Conservation (phyloP, 2,888 invertebrate genomes). For the Corythucha ciliata region DNA sequence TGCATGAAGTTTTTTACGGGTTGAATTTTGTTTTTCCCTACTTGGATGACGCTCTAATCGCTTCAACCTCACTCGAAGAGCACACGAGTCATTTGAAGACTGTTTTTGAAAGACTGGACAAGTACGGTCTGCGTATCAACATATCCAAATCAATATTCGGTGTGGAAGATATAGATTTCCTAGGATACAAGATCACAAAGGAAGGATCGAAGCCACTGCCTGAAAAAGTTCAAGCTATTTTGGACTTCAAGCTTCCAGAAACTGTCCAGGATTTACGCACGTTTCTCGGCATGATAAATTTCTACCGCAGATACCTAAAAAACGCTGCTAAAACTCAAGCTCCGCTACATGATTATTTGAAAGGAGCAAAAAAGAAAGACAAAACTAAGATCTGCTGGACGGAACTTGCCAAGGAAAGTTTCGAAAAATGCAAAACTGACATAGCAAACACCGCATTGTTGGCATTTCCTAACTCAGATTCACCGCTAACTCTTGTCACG, state of each 20-base stretch:
- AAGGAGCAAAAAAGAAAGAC: conserved; percentile 28
- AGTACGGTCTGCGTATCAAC: conserved; percentile 33
- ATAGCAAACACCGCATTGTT: conserved; percentile 26
- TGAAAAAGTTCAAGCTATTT: conserved; percentile 20
- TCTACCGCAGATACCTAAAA: conserved; percentile 39
- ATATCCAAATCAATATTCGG: conserved; percentile 30
- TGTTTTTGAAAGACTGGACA: conserved; percentile 27
- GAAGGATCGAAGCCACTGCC: conserved; percentile 20
- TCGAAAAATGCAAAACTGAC: conserved; percentile 28
- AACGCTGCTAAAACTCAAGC: conserved; percentile 37
- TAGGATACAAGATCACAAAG: conserved; percentile 22
- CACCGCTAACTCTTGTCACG: conserved; percentile 23
- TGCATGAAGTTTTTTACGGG: conserved; percentile 30
- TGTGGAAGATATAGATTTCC: conserved; percentile 17
- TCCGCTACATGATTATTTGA: conserved; percentile 15
- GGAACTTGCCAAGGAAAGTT: conserved; percentile 15
- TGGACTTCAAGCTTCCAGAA: conserved; percentile 29
- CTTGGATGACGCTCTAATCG: conserved; percentile 39
- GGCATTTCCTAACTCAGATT: conserved; percentile 23
- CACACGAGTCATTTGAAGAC: conserved; percentile 30
- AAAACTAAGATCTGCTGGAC: conserved; percentile 31
- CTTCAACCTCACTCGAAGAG: conserved; percentile 23
- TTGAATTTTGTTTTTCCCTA: conserved; percentile 35
- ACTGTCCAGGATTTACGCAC: conserved; percentile 28
- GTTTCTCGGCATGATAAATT: conserved; percentile 40